Conservation (phyloP, 53 echinoderm and acorn worm species). For the Henricia sp. region DNA sequence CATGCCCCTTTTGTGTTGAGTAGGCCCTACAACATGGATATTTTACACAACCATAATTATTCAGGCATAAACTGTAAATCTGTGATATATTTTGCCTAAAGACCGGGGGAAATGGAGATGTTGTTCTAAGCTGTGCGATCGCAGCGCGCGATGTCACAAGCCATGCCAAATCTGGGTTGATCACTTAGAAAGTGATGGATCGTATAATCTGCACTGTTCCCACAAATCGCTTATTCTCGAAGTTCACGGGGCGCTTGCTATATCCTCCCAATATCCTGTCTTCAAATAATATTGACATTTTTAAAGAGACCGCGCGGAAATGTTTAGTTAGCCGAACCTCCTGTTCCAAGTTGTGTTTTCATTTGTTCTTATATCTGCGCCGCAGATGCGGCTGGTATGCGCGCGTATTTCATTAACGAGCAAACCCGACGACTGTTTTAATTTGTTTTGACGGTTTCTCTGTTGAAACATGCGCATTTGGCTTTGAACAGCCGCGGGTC, state of each 20-base stretch:
- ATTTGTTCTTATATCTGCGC: constrained; percentile 1
- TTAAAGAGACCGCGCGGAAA: not conserved
- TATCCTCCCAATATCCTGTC: constrained; percentile 10
- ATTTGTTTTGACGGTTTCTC: not conserved
- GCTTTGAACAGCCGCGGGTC: not conserved
- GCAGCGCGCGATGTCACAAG: not conserved
- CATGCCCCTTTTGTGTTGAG: no score
- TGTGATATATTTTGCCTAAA: no score
- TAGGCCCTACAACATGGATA: no score
- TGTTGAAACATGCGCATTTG: not conserved
- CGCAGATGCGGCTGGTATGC: not conserved
- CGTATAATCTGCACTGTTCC: not conserved
- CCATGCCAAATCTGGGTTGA: constrained; percentile 18
- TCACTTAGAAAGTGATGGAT: not conserved
- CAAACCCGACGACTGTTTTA: no score
- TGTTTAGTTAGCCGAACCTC: constrained; percentile 9
- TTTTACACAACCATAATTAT: no score
- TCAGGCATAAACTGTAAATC: no score
- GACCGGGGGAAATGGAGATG: no score
- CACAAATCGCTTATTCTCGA: constrained; percentile 14
- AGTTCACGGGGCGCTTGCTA: not conserved
- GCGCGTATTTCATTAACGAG: no score
- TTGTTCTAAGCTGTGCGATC: not conserved
- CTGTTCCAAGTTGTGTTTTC: not conserved
- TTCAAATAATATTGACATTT: constrained; percentile 25